phyloP scores from a whole-genome alignment of 2,888 invertebrate genomes.

The Epinotia bilunana region DNA sequence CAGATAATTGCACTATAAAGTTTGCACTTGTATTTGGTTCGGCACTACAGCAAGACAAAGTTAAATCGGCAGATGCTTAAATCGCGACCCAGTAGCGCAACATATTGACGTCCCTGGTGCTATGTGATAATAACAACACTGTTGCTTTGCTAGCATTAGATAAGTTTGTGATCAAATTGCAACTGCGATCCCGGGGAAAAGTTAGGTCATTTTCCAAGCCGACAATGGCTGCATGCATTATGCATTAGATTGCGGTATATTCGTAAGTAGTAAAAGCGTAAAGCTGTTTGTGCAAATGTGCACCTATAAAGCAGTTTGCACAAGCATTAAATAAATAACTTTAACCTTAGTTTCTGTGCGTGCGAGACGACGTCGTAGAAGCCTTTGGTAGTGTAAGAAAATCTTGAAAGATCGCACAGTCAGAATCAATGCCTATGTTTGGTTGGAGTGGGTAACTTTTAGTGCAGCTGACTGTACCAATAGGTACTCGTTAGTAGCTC shows the following conservation, averaged over 20 bases:
- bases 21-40: too few species aligned
- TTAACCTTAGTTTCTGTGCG: neutral
- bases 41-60: neutral
- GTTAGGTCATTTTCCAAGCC: conserved; percentile 21
- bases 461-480: too few species aligned
- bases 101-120: neutral
- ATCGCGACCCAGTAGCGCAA: neutral
- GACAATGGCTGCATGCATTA: conserved; percentile 28
- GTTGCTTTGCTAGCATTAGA: neutral
- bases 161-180: conserved; percentile 17
- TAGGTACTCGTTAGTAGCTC: too few species aligned
- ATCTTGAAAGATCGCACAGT: neutral
- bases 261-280: conserved; percentile 4
- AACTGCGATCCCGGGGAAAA: conserved; percentile 23
- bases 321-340: neutral
- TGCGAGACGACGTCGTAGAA: neutral
- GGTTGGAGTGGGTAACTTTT: neutral
- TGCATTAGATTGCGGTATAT: conserved; percentile 14
- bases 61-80: neutral
- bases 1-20: neutral
- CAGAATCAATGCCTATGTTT: neutral
- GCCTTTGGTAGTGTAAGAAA: neutral
- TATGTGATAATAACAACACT: neutral
- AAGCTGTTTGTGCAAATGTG: neutral
- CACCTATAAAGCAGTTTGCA: neutral